Base-by-base conservation (phyloP, 2,888 invertebrate genomes). In the Trissonchulus latispiculum region DNA sequence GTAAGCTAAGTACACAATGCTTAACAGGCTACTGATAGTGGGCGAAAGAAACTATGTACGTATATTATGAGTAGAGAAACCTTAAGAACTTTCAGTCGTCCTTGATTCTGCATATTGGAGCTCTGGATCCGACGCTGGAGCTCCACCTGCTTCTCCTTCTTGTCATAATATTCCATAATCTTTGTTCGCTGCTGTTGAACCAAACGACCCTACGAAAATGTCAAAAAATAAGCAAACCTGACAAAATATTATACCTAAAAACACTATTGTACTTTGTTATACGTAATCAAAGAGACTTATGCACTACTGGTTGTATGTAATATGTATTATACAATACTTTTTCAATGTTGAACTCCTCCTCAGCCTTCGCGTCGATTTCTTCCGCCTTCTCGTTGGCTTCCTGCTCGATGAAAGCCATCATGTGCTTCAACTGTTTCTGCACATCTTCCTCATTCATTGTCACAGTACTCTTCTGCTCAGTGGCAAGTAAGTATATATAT, bases 361-460 rank as follows among this genome's bases (percentile, higher is more conserved):
- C 97, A 69, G 99, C 97, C 88, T 97, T 97, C 70, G 97, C 96
- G 89, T 99, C 97, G 85, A 99, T 97, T 89, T 99, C 99, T 86
- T 99, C 99, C 71, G 95, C 97, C 87, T 99, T 99, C 88, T 99
- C 99, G 88, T 95, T 97, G 86, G 99, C 99, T 87, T 99, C 97
- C 89, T 99, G 97, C 87, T 99, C 97, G 86, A 99, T 99, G 89
- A 99, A 99, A 87, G 96, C 96, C 94, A 99, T 97, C 99, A 99
- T 99, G 86, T 99, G 97, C 88, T 96, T 95, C 86, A 99, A 97
- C 95, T 97, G 82, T 76, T 82, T 82, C 76, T 82, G 82, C 33
- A 82, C 82, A 74, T 82, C 82, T 70, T 78, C 80, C 76, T 82
- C 82, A 71, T 80, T 80, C 77, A 82, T 80, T 67, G 81, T 81